Conservation (phyloP, 2,113 vertebrate genomes). For the Tachysurus fulvidraco region DNA sequence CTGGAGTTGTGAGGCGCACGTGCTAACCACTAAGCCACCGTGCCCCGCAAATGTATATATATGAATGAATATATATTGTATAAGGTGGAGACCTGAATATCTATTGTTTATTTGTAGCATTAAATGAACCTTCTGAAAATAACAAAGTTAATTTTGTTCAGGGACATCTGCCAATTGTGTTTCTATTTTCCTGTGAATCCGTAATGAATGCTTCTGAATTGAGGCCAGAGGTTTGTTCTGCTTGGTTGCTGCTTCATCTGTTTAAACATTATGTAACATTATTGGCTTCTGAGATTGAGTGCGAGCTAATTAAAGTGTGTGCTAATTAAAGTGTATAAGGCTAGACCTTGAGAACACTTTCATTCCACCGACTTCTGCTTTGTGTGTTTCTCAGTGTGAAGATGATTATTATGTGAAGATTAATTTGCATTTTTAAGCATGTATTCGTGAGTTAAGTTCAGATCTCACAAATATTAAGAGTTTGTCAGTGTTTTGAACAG, state of each 20-base stretch:
- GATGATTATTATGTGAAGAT: conserved; percentile 13
- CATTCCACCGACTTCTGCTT: neutral
- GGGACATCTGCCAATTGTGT: neutral
- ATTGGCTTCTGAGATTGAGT: conserved; percentile 26
- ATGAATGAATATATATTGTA: no score
- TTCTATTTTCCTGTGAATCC: conserved; percentile 22
- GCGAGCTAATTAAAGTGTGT: conserved; percentile 4
- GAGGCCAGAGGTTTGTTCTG: conserved; percentile 22
- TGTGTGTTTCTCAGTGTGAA: conserved; percentile 7
- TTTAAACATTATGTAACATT: conserved; percentile 13
- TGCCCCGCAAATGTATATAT: no score
- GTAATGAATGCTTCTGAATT: conserved; percentile 15
- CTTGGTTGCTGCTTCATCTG: conserved; percentile 24
- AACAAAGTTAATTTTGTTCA: neutral
- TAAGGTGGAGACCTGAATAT: neutral
- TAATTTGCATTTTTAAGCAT: neutral
- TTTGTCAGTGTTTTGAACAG: neutral
- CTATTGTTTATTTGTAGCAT: neutral
- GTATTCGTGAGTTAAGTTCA: neutral
- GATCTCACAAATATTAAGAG: neutral
- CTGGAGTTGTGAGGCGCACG: no score
- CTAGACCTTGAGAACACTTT: conserved; percentile 4
- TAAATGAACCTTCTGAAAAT: neutral
- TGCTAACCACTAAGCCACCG: no score
- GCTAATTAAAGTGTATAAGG: conserved; percentile 17